A percentile compares a stretch with the other conserved stretches of the same genome.
phyloP scores from a whole-genome alignment of 1,140 invertebrate species.

The Mercenaria mercenaria region DNA sequence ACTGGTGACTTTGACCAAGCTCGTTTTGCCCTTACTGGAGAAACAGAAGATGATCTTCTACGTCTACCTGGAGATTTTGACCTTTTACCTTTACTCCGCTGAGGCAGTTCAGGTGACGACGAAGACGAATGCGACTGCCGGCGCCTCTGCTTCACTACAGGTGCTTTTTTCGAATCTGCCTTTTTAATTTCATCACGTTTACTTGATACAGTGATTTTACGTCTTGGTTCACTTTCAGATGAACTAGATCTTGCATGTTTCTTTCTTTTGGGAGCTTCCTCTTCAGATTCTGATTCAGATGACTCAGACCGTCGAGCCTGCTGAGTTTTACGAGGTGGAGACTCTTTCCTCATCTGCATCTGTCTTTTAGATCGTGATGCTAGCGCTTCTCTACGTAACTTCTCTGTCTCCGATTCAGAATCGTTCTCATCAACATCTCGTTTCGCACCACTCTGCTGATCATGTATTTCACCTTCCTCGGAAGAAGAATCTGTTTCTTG shows the following conservation, averaged over 20 bases:
- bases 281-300: background rate
- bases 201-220: background rate
- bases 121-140: background rate
- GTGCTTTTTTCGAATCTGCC: background rate
- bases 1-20: constrained; percentile 5
- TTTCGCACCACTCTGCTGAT: background rate
- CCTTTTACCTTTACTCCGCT: background rate
- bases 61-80: constrained; percentile 16
- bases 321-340: background rate
- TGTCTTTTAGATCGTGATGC: constrained; percentile 16
- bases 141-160: background rate
- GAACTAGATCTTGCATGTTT: background rate
- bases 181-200: background rate
- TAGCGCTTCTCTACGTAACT: constrained; percentile 45
- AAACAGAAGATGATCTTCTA: background rate
- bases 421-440: background rate
- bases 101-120: background rate
- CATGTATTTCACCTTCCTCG: constrained; percentile 45
- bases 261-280: background rate
- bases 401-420: constrained; percentile 55
- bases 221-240: background rate
- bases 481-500: constrained; percentile 8
- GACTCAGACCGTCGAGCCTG: background rate
- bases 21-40: background rate
- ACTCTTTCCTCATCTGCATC: background rate